phyloP scores from a whole-genome alignment of 2,797 vertebrate species.

The Clarias platycephalus region DNA sequence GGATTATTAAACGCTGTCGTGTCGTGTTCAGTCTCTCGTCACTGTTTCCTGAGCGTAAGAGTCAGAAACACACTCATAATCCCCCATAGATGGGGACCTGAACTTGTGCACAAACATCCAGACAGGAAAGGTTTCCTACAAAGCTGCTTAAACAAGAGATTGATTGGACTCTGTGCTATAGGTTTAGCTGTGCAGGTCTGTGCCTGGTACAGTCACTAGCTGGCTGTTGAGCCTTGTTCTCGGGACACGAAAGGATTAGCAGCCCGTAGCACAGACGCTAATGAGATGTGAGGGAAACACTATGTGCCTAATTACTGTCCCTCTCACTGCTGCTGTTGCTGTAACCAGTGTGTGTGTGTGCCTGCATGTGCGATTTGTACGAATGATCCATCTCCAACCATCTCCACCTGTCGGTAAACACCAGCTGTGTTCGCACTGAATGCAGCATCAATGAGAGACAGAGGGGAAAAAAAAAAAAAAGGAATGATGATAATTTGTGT shows the following conservation, averaged over 20 bases:
- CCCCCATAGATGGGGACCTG: not conserved
- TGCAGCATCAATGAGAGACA: constrained; percentile 33
- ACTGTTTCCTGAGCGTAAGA: constrained; percentile 5
- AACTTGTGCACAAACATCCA: not conserved
- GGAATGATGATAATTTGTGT: constrained; percentile 47
- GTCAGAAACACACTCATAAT: not conserved
- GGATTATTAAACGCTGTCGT: constrained; percentile 23
- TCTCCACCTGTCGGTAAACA: constrained; percentile 50
- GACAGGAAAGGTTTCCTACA: not conserved
- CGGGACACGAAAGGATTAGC: constrained; percentile 55
- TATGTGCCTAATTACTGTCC: constrained; percentile 53
- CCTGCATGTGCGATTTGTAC: constrained; percentile 6
- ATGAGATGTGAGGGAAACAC: constrained; percentile 61
- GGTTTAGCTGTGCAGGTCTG: not conserved
- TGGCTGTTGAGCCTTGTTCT: constrained; percentile 31
- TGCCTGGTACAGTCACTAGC: not conserved
- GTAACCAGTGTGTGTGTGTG: constrained; percentile 29
- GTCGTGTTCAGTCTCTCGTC: not conserved
- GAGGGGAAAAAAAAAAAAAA: not conserved
- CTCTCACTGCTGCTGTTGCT: constrained; percentile 43
- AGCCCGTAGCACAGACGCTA: constrained; percentile 60
- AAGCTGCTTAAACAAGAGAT: constrained; percentile 22
- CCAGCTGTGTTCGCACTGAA: constrained; percentile 49
- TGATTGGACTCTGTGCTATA: not conserved
- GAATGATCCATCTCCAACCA: constrained; percentile 38